These are phyloP conservation scores for Cyclina sinensis DNA, from an alignment of 1,140 invertebrate species.

Conservation along the genomic window DNA sequence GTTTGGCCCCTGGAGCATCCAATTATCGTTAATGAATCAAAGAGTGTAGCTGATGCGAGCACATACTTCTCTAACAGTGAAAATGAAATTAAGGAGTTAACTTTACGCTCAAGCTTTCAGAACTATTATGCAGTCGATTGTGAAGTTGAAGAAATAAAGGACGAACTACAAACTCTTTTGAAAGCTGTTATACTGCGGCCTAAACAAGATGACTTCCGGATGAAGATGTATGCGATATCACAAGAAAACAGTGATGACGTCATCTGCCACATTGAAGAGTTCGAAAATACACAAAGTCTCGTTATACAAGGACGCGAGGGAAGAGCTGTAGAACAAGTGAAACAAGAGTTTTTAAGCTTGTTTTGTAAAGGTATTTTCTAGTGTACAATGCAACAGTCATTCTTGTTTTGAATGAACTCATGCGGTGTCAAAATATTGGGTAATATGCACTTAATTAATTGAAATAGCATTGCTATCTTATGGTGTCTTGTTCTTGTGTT, in stretches of 20 bases:
- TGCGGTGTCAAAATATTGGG: too few relatives aligned
- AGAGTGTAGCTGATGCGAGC: background rate
- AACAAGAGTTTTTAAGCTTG: slow-evolving; percentile 17
- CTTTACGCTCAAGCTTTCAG: background rate
- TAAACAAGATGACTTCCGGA: slow-evolving; percentile 3
- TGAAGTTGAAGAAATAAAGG: slow-evolving; percentile 1
- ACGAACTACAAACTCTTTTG: background rate
- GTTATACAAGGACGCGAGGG: background rate
- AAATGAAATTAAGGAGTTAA: background rate
- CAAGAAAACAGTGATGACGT: slow-evolving; percentile 15
- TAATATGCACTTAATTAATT: too few relatives aligned
- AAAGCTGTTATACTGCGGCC: background rate
- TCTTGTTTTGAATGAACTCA: too few relatives aligned
- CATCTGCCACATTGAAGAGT: background rate
- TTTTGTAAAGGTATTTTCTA: slow-evolving; percentile 30
- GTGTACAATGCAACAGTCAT: too few relatives aligned
- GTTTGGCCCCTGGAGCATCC: background rate
- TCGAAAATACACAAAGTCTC: background rate
- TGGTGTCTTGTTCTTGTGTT: too few relatives aligned
- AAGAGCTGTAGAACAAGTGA: background rate
- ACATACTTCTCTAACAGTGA: background rate
- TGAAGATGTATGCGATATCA: background rate
- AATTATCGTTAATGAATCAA: background rate
- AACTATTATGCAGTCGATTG: background rate
- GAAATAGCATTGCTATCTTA: too few relatives aligned